These are phyloP conservation scores for Pemphredon lugubris DNA, from an alignment of 2,888 invertebrate species.

Conservation along the genomic window DNA sequence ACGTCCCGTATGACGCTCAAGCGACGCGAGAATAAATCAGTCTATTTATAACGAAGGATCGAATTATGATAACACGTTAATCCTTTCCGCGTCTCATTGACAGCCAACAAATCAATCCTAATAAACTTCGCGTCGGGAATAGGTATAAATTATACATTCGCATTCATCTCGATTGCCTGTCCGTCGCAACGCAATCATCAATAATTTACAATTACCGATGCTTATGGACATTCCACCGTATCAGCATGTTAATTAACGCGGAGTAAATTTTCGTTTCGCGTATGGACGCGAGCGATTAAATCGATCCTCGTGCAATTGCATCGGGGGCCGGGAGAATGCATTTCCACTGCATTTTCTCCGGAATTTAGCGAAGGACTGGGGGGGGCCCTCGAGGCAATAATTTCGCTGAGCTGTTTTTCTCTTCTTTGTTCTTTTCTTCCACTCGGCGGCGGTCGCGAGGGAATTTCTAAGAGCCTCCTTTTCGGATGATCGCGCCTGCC, in stretches of 20 bases:
- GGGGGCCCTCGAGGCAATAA: conserved; percentile 14
- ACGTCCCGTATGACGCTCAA: background rate
- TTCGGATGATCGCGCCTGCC: conserved; percentile 2
- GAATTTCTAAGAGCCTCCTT: conserved; percentile 1
- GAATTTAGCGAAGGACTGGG: conserved; percentile 14
- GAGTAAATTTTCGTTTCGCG: conserved; percentile 7
- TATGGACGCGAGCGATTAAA: conserved; percentile 8
- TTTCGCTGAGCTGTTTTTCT: background rate
- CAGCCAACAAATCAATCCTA: too few species aligned
- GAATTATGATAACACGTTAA: too few species aligned
- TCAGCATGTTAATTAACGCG: conserved; percentile 7
- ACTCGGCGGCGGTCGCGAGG: background rate
- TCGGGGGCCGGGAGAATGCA: background rate
- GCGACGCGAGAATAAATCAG: too few species aligned
- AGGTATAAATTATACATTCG: background rate
- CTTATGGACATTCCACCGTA: too few species aligned
- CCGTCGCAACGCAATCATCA: too few species aligned
- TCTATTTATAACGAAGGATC: too few species aligned
- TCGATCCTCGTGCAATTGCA: conserved; percentile 18
- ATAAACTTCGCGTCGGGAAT: background rate
- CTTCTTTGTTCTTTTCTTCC: background rate
- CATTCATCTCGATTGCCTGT: too few species aligned
- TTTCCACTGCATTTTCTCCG: background rate
- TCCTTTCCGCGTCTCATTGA: too few species aligned
- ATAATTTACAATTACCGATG: too few species aligned